Evolutionary conservation across 2,888 invertebrate genomes (phyloP).

Genomic region (Charanyca ferruginea): DNA sequence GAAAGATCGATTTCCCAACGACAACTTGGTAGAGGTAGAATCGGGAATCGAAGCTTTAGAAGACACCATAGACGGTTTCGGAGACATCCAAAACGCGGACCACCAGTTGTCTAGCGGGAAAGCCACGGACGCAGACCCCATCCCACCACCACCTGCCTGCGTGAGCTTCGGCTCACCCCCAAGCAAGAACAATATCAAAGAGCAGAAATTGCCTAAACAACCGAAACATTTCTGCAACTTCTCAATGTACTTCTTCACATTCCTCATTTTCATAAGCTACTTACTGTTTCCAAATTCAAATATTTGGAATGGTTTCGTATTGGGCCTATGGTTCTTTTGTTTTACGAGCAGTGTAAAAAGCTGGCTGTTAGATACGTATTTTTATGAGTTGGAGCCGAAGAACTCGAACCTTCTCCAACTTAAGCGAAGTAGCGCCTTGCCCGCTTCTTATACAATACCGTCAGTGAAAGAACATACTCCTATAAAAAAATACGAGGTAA

Average conservation of each 20-base stretch:
- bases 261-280: constrained; percentile 80
- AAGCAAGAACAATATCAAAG: constrained; percentile 75
- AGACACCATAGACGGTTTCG: constrained; percentile 83
- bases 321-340: constrained; percentile 86
- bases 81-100: constrained; percentile 73
- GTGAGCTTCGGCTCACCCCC: constrained; percentile 79
- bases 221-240: constrained; percentile 79
- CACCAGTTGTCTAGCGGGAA: constrained; percentile 59
- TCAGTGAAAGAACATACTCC: constrained; percentile 92
- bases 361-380: constrained; percentile 84
- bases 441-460: constrained; percentile 90
- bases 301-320: constrained; percentile 86
- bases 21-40: constrained; percentile 84
- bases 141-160: constrained; percentile 60
- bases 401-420: constrained; percentile 73
- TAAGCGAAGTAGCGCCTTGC: constrained; percentile 72
- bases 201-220: constrained; percentile 53
- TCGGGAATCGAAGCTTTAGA: constrained; percentile 89
- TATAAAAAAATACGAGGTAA: constrained; percentile 91
- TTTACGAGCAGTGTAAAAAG: constrained; percentile 78
- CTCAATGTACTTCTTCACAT: constrained; percentile 83
- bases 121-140: constrained; percentile 63
- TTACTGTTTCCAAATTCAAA: constrained; percentile 82
- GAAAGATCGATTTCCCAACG: constrained; percentile 74
- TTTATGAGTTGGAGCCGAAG: constrained; percentile 77